phyloP scores from a whole-genome alignment of 2,888 invertebrate species.

The Rhingia rostrata region DNA sequence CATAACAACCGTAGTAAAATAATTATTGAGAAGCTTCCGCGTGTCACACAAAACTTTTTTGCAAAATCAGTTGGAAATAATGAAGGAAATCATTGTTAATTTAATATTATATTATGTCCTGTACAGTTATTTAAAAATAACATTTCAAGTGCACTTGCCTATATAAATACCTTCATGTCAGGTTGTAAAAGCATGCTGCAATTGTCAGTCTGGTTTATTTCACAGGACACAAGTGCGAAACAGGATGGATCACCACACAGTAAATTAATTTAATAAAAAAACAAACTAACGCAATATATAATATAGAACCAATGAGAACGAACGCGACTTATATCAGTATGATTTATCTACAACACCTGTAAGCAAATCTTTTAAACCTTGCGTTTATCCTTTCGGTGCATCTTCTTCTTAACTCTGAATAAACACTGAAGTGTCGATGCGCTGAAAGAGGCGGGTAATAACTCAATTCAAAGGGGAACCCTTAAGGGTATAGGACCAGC shows the following conservation, averaged over 20 bases:
- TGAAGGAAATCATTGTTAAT: too few relatives aligned
- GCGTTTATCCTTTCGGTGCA: slow-evolving; percentile 29
- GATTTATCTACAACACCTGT: slow-evolving; percentile 65
- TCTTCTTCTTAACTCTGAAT: neutral
- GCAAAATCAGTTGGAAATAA: too few relatives aligned
- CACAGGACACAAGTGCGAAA: slow-evolving; percentile 46
- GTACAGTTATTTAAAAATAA: neutral
- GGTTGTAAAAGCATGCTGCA: slow-evolving; percentile 52
- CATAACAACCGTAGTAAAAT: too few relatives aligned
- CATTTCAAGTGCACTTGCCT: slow-evolving; percentile 3
- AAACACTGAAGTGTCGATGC: slow-evolving; percentile 44
- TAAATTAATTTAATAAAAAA: slow-evolving; percentile 46
- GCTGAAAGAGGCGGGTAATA: slow-evolving; percentile 34
- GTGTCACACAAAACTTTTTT: too few relatives aligned
- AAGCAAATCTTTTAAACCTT: slow-evolving; percentile 67
- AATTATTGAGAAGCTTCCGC: too few relatives aligned
- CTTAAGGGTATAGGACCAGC: slow-evolving; percentile 68
- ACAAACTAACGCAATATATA: too few relatives aligned
- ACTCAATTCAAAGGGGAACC: slow-evolving; percentile 53
- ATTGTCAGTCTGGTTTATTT: slow-evolving; percentile 47
- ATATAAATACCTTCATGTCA: slow-evolving; percentile 42
- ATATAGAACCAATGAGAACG: slow-evolving; percentile 38
- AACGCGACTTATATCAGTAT: slow-evolving; percentile 45
- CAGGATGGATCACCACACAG: slow-evolving; percentile 24
- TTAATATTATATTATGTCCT: too few relatives aligned